A percentile compares a stretch with the other conserved stretches of the same genome.
phyloP scores from a whole-genome alignment of 2,888 invertebrate genomes.

The Lasioglossum zephyrum region DNA sequence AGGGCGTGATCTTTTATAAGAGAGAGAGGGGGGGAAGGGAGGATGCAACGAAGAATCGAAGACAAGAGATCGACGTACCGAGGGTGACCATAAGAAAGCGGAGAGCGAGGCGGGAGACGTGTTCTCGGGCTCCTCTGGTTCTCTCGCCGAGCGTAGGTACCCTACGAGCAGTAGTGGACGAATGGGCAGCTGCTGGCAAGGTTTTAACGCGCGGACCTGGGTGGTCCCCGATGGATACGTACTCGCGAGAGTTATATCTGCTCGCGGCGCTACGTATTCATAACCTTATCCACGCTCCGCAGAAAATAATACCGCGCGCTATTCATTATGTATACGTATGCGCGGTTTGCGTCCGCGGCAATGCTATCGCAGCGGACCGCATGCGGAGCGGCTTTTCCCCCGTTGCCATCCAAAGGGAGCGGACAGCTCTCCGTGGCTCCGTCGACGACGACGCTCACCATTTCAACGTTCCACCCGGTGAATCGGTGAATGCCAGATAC shows the following conservation, averaged over 20 bases:
- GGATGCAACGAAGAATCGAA: constrained; percentile 23
- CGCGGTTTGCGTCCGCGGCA: constrained; percentile 3
- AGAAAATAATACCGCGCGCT: constrained; percentile 75
- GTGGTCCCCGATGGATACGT: constrained; percentile 75
- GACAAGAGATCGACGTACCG: constrained; percentile 21
- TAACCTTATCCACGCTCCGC: constrained; percentile 75
- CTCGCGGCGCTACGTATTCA: constrained; percentile 76
- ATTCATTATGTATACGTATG: constrained; percentile 70
- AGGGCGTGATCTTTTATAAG: too few species aligned
- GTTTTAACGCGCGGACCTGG: constrained; percentile 75
- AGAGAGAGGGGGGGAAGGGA: neutral
- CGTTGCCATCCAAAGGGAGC: constrained; percentile 45
- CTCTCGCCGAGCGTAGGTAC: neutral
- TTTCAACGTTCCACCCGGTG: constrained; percentile 22
- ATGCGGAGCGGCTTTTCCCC: constrained; percentile 54
- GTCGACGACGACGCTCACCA: constrained; percentile 38
- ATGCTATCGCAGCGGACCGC: constrained; percentile 46
- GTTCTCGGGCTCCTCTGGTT: constrained; percentile 16
- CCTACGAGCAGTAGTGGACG: constrained; percentile 70
- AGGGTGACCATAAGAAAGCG: constrained; percentile 40
- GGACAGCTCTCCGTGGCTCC: constrained; percentile 24
- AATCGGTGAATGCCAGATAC: constrained; percentile 51
- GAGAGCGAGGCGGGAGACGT: constrained; percentile 39
- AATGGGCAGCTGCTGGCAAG: constrained; percentile 73
- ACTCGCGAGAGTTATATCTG: constrained; percentile 69